A percentile compares a stretch with the other conserved stretches of the same genome.
Evolutionary conservation across 2,113 vertebrate genomes (phyloP).

Genomic region (Melanerpes aurifrons): DNA sequence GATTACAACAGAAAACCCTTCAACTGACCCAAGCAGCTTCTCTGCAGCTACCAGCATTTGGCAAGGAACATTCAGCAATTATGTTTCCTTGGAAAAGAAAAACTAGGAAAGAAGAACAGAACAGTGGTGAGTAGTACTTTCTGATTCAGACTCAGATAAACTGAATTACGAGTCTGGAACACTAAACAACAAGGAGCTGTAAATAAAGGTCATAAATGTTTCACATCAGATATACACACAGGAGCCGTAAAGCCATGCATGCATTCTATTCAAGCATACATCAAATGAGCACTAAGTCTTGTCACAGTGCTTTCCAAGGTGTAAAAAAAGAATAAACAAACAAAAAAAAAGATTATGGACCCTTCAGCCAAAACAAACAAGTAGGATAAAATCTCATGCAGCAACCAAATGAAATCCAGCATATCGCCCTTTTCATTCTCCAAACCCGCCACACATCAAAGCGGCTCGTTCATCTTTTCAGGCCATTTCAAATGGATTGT

Average conservation of each 20-base stretch:
- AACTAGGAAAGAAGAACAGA: background rate
- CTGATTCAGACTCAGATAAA: conserved; percentile 8
- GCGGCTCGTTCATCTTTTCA: background rate
- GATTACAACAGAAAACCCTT: background rate
- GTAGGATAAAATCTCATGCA: background rate
- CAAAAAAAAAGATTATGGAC: background rate
- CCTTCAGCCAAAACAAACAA: background rate
- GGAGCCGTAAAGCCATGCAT: background rate
- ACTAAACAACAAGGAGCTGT: background rate
- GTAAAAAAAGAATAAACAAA: background rate
- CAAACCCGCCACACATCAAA: background rate
- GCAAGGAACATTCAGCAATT: background rate
- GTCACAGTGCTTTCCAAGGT: background rate
- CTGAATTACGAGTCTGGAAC: background rate
- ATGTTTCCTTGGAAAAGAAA: background rate
- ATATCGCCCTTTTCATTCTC: background rate
- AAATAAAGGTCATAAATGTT: conserved; percentile 40
- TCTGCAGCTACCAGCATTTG: background rate
- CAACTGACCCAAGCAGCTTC: background rate
- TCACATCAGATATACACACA: background rate
- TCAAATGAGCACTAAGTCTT: background rate
- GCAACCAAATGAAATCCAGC: background rate
- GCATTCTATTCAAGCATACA: background rate
- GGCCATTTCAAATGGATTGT: background rate
- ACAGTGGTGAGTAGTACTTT: background rate